These are phyloP conservation scores for Pimephales promelas DNA, from an alignment of 2,113 vertebrate species.

Conservation along the genomic window DNA sequence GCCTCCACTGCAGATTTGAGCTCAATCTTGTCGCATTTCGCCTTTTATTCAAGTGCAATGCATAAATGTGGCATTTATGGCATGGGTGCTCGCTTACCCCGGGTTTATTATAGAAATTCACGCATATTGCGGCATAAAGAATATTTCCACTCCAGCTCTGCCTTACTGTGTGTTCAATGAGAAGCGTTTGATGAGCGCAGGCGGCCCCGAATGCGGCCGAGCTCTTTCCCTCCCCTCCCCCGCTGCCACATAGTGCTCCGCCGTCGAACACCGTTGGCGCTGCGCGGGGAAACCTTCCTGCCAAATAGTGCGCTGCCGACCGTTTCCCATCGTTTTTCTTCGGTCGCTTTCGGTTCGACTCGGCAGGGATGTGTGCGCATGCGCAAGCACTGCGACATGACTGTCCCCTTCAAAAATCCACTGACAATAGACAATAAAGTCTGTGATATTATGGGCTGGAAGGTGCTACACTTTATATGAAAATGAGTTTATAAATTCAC, in stretches of 20 bases:
- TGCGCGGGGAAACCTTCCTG: slow-evolving; percentile 67
- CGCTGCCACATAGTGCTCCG: slow-evolving; percentile 61
- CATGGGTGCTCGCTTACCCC: slow-evolving; percentile 59
- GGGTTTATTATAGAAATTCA: slow-evolving; percentile 30
- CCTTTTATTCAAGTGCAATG: slow-evolving; percentile 19
- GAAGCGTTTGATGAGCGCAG: slow-evolving; percentile 61
- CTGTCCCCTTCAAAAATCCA: neutral
- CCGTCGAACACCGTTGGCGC: slow-evolving; percentile 2
- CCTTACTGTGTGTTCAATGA: slow-evolving; percentile 51
- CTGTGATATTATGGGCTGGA: neutral
- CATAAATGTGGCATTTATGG: slow-evolving; percentile 17
- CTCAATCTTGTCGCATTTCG: slow-evolving; percentile 28
- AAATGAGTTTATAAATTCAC: neutral
- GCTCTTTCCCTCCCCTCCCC: slow-evolving; percentile 59
- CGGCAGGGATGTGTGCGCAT: slow-evolving; percentile 54
- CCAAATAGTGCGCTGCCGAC: slow-evolving; percentile 71
- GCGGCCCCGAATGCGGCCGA: slow-evolving; percentile 63
- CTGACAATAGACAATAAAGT: slow-evolving; percentile 13
- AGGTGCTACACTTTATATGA: neutral
- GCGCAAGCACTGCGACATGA: slow-evolving; percentile 60
- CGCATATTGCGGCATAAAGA: slow-evolving; percentile 46
- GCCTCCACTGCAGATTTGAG: slow-evolving; percentile 17
- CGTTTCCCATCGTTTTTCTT: slow-evolving; percentile 52
- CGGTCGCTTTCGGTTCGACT: slow-evolving; percentile 31
- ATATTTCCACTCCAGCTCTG: slow-evolving; percentile 56